Evolutionary conservation across 2,113 vertebrate species (phyloP), one percentile per base, ranked within the genome.

Genomic region (Chaetodon trifascialis): DNA sequence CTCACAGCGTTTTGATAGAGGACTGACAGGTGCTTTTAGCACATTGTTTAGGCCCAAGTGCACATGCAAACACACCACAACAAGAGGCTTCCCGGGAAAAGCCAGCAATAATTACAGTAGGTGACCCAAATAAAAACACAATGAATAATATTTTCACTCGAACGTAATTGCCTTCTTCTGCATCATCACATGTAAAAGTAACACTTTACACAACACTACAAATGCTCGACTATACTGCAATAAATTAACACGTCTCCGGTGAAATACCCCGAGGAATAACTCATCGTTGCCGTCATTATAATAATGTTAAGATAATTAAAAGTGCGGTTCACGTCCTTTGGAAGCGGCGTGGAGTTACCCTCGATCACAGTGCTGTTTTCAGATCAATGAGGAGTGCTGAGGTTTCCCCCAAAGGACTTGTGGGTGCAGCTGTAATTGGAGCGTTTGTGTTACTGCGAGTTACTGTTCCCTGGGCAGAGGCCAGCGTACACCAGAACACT

Each of bases 341-440:
- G 74, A 80, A 38, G 30, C 36, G 15, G 58, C 46, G 34, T 30
- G 54, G 66, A 52, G 66, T 75, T 73, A 11, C 58, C 79, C 84
- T 76, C 56, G 30, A 82, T 85, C 88, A 77, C 83, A 84, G 66
- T 23, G 36, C 67, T 76, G 69, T 75, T 88, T 77, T 82, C 80
- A 82, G 82, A 89, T 90, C 86, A 88, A 72, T 86, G 76, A 88
- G 59, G 56, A 65, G 74, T 14, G 75, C 77, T 59, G 23, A 38
- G 73, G 82, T 65, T 70, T 59, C 30, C 72, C 86, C 72, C 30
- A 12, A 42, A 84, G 88, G 89, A 77, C 60, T 34, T 66, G 42
- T 8, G 52, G 81, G 67, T 84, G 73, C 80, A 70, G 83, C 86
- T 77, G 73, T 92, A 92, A 92, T 91, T 93, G 86, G 87, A 86